These are phyloP conservation scores for Vicugna pacos DNA, from an alignment of 2,113 vertebrate species.

Conservation along the genomic window DNA sequence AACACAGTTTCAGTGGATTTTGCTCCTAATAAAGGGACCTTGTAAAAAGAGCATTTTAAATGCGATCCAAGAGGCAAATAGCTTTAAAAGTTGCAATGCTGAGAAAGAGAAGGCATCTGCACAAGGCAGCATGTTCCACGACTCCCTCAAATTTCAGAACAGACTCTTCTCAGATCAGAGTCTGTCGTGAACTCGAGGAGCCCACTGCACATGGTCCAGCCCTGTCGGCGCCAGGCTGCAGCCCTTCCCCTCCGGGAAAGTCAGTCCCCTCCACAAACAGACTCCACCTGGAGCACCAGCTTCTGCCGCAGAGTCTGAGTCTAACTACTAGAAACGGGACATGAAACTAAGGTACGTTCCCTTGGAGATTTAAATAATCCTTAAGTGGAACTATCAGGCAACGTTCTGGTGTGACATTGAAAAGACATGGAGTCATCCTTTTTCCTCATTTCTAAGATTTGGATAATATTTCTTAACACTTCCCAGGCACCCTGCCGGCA, in stretches of 20 bases:
- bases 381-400: too few relatives aligned
- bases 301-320: too few relatives aligned
- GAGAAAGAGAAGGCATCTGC: neutral
- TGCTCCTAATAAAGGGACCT: neutral
- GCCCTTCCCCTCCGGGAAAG: neutral
- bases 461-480: neutral
- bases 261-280: accelerated
- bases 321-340: too few relatives aligned
- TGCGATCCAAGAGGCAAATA: neutral
- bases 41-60: neutral
- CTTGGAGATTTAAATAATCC: too few relatives aligned
- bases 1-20: neutral
- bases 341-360: too few relatives aligned
- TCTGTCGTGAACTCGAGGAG: neutral
- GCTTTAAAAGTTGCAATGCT: neutral
- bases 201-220: accelerated
- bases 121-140: accelerated
- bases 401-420: accelerated
- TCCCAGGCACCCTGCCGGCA: neutral
- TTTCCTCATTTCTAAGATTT: neutral
- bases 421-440: neutral
- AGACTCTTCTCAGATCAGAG: neutral
- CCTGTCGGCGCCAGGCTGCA: neutral
- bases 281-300: accelerated
- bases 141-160: neutral